These are phyloP conservation scores for Margaritifera margaritifera DNA, from an alignment of 2,888 invertebrate species.

Conservation along the genomic window DNA sequence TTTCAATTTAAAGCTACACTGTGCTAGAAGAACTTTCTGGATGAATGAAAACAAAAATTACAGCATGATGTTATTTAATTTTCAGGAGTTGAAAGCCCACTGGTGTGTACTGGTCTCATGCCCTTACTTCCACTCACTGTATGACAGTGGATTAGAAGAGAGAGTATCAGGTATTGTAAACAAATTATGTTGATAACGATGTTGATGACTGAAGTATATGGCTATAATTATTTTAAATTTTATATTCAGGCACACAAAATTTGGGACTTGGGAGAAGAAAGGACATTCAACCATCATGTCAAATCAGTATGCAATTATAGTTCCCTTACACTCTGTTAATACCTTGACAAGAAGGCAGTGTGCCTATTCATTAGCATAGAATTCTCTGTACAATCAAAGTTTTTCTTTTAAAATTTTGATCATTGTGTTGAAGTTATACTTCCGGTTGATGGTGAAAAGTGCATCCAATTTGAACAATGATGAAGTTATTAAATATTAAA, in stretches of 20 bases:
- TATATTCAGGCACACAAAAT: background rate
- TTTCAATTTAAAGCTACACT: background rate
- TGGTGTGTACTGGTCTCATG: conserved; percentile 60
- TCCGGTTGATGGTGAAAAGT: too few species aligned
- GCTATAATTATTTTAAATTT: background rate
- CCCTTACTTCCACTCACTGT: conserved; percentile 60
- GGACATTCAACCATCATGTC: too few species aligned
- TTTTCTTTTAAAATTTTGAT: too few species aligned
- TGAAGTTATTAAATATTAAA: too few species aligned
- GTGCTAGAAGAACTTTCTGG: background rate
- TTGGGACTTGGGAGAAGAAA: too few species aligned
- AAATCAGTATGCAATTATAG: too few species aligned
- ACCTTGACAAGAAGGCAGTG: too few species aligned
- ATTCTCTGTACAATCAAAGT: too few species aligned
- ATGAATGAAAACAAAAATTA: background rate
- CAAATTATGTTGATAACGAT: background rate
- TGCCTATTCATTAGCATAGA: too few species aligned
- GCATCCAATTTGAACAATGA: too few species aligned
- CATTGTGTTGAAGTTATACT: too few species aligned
- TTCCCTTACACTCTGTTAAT: too few species aligned
- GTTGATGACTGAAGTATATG: background rate
- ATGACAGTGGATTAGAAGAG: conserved; percentile 56
- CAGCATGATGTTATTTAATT: background rate
- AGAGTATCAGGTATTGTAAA: conserved; percentile 41
- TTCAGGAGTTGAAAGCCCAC: conserved; percentile 58